phyloP scores from a whole-genome alignment of 2,888 invertebrate genomes.

The Agrochola lychnidis region DNA sequence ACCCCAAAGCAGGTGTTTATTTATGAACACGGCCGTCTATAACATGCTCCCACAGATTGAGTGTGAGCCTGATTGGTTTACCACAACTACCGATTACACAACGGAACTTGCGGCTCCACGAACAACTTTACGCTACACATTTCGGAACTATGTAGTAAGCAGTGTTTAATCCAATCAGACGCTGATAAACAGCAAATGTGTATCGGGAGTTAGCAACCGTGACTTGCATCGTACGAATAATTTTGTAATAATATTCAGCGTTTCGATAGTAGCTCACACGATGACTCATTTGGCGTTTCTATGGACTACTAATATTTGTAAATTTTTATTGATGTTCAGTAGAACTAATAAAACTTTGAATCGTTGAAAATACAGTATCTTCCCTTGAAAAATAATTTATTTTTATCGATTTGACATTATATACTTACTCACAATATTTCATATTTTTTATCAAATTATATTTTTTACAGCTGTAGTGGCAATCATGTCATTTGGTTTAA shows the following conservation, averaged over 20 bases:
- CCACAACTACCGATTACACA: constrained; percentile 56
- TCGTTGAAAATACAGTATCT: not conserved
- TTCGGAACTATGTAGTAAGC: constrained; percentile 45
- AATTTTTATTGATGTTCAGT: not conserved
- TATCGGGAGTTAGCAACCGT: not conserved
- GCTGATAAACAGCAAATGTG: constrained; percentile 31
- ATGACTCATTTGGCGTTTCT: not conserved
- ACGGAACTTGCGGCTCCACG: constrained; percentile 38
- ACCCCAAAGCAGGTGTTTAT: constrained; percentile 5
- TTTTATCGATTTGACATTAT: not conserved
- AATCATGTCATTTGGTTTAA: no score
- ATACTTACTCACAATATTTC: no score
- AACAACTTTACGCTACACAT: constrained; percentile 53
- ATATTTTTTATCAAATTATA: no score
- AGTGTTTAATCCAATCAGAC: constrained; percentile 49
- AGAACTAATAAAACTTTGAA: not conserved
- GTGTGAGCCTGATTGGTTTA: constrained; percentile 47
- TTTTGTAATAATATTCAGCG: not conserved
- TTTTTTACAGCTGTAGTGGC: no score
- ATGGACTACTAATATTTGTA: not conserved
- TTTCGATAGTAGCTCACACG: not conserved
- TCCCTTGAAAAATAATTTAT: not conserved
- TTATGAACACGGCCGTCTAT: constrained; percentile 25
- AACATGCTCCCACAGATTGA: constrained; percentile 34
- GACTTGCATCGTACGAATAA: not conserved